Percentiles rank a stretch among this genome's conserved stretches.
Conservation (phyloP, 2,113 vertebrate species). For the Pogona vitticeps region DNA sequence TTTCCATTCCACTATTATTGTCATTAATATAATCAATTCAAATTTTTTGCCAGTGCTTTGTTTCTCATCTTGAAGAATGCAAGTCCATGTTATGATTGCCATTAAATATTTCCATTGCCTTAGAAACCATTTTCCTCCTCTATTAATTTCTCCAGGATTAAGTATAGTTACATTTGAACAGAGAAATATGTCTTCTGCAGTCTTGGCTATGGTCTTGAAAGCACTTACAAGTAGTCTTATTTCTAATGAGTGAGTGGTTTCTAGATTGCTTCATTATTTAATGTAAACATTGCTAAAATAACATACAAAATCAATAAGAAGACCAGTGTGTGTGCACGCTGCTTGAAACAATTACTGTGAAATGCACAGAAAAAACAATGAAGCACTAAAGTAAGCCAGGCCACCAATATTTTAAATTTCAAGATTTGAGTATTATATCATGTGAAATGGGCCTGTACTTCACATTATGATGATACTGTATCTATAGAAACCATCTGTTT, state of each 20-base stretch:
- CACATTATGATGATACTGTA: not conserved
- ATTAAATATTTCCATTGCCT: slow-evolving; percentile 31
- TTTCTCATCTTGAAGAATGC: slow-evolving; percentile 22
- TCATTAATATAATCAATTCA: slow-evolving; percentile 27
- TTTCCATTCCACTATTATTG: slow-evolving; percentile 14
- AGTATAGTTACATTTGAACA: slow-evolving; percentile 21
- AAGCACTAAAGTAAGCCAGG: not conserved
- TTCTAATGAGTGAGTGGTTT: slow-evolving; percentile 18
- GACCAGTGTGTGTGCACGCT: not conserved
- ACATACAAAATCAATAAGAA: slow-evolving; percentile 28
- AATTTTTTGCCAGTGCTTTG: slow-evolving; percentile 12
- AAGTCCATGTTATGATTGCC: slow-evolving; percentile 14
- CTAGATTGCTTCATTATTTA: slow-evolving; percentile 30
- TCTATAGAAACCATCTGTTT: not conserved
- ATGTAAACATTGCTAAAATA: slow-evolving; percentile 30
- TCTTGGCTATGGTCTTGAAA: slow-evolving; percentile 15
- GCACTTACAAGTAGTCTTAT: slow-evolving; percentile 2
- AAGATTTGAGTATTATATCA: slow-evolving; percentile 5
- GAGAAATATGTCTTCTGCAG: slow-evolving; percentile 14
- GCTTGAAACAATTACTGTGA: slow-evolving; percentile 32
- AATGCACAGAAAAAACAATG: not conserved
- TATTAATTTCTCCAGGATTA: slow-evolving; percentile 22
- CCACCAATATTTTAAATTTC: slow-evolving; percentile 12
- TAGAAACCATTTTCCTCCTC: slow-evolving; percentile 15
- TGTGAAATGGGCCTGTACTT: not conserved